Percentiles rank a stretch among this genome's conserved stretches.
These are phyloP conservation scores for Sepioteuthis lessoniana DNA, from an alignment of 2,888 invertebrate species.

Conservation along the genomic window DNA sequence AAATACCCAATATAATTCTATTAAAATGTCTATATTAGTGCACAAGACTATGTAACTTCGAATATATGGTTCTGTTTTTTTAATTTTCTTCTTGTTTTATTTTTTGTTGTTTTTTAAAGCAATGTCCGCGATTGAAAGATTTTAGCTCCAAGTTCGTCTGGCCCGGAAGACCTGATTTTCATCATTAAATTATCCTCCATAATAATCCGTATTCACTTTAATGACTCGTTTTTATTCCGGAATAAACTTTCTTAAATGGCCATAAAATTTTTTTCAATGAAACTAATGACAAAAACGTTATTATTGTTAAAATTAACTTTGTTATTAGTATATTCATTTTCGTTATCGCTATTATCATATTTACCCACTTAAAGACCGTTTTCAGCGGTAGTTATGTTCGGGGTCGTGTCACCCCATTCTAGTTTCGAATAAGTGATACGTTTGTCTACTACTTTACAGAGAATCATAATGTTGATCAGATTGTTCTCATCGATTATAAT, in stretches of 20 bases:
- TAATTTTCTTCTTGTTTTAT: too few species aligned
- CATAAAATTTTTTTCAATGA: background rate
- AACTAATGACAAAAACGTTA: background rate
- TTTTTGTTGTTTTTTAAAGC: too few species aligned
- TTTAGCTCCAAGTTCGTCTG: background rate
- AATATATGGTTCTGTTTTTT: too few species aligned
- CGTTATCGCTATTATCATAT: background rate
- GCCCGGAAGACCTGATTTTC: background rate
- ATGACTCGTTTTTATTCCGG: background rate
- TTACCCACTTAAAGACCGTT: too few species aligned
- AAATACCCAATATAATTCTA: background rate
- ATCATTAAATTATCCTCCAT: background rate
- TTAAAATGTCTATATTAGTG: background rate
- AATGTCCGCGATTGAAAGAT: background rate
- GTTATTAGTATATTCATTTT: background rate
- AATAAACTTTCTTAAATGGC: background rate
- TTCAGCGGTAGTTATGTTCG: too few species aligned
- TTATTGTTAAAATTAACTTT: background rate
- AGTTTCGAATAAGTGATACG: too few species aligned
- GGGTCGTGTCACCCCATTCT: too few species aligned
- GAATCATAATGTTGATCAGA: too few species aligned
- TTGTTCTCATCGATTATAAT: too few species aligned
- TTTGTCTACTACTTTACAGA: too few species aligned
- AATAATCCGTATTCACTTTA: background rate
- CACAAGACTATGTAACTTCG: background rate